Base-by-base conservation (phyloP, 2,113 vertebrate species). In the Lynx canadensis region DNA sequence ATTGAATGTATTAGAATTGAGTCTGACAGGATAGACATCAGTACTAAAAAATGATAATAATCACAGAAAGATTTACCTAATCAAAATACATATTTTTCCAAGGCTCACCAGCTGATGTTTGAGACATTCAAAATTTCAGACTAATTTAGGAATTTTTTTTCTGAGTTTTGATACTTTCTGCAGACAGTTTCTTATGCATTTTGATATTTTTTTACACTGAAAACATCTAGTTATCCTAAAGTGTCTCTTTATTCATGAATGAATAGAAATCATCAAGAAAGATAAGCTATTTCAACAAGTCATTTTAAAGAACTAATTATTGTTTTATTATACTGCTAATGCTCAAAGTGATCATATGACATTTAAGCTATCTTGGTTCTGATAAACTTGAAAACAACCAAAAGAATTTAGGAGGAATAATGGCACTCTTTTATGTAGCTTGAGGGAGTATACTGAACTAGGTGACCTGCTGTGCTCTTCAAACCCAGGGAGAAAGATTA, bases 271-370 rank as follows among this genome's bases (percentile, higher is more conserved):
- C 79, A 94, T 52, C 48, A 95, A 85, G 92, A 63, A 96, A 96
- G 78, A 85, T 4, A 87, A 4, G 68, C 7, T 91, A 92, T 96
- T 98, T 98, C 27, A 89, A 91, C 88, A 96, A 80, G 74, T 80
- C 38, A 73, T 81, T 79, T 57, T 83, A 18, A 95, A 52, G 57
- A 87, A 94, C 52, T 98, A 92, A 97, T 96, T 95, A 95, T 95
- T 95, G n/a, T 87, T 98, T 98, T 79, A 95, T 96, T 94, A 15
- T 74, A 79, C 68, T 57, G 71, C 18, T 97, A 96, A 89, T 84
- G 91, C 38, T 66, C 41, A 63, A 83, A 95, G 36, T 27, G 91
- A 93, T 94, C 15, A 91, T 79, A 97, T 81, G 94, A 89, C n/a
- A 79, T 36, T 95, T 80, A 94, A 78, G 88, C 9, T 79, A 66